Conservation (phyloP, 2,888 invertebrate species). For the Meganola albula region DNA sequence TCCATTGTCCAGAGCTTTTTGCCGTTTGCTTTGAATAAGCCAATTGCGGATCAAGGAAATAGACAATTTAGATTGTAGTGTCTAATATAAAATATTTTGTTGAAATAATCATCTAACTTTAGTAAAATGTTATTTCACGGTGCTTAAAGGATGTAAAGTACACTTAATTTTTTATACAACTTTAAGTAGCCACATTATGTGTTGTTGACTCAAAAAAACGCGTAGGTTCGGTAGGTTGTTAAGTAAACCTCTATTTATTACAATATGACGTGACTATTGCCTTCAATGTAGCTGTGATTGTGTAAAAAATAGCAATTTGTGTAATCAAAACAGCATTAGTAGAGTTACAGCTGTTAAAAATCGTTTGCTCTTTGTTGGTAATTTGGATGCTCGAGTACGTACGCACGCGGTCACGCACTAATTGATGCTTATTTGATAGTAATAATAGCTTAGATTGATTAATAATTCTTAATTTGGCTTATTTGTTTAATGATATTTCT, state of each 20-base stretch:
- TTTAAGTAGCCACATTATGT: conserved; percentile 28
- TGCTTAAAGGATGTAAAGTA: conserved; percentile 28
- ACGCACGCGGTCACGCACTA: conserved; percentile 48
- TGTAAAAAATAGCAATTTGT: conserved; percentile 54
- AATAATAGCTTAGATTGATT: no score
- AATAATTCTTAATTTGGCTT: no score
- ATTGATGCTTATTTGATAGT: no score
- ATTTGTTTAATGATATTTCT: no score
- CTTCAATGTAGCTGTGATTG: conserved; percentile 30
- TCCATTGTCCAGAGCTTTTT: conserved; percentile 57
- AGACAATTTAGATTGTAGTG: conserved; percentile 43
- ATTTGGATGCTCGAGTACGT: conserved; percentile 44
- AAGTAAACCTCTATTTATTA: conserved; percentile 47
- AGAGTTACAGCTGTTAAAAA: conserved; percentile 41
- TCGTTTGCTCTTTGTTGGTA: conserved; percentile 33
- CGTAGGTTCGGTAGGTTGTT: conserved; percentile 30
- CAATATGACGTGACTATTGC: conserved; percentile 48
- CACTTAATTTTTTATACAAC: conserved; percentile 30
- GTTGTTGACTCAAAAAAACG: conserved; percentile 34
- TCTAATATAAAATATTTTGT: conserved; percentile 16
- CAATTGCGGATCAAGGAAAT: conserved; percentile 63
- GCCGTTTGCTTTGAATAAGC: conserved; percentile 56
- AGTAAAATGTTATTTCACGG: conserved; percentile 19
- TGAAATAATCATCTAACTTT: conserved; percentile 21
- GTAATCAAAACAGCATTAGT: conserved; percentile 71